Evolutionary conservation across 2,888 invertebrate genomes (phyloP), one percentile per base, ranked within the genome.

Genomic region (Chalcis sispes): DNA sequence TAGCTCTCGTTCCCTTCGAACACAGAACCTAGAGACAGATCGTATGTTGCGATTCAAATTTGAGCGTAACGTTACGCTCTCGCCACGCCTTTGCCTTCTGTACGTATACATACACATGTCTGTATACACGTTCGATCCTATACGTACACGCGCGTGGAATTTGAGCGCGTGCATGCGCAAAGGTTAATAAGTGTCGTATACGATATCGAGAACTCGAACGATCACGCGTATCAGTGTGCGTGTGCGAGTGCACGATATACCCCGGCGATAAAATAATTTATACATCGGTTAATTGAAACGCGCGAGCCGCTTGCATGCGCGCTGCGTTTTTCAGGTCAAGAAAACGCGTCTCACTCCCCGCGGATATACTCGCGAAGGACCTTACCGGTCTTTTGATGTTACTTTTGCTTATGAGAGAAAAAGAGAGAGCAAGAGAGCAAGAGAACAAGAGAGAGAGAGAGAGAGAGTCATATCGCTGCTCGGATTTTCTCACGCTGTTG

Each of bases 301-400:
- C 70, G 70, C 40, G n/a, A 13, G 62, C 27, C 46, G 70, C 40
- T 23, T 10, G 62, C 46, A 27, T 20, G 20, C 18, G 3, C 18
- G 3, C 50, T 20, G 36, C 20, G 18, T 29, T 81, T 82, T 81
- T 80, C 80, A 81, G 81, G 81, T 80, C 82, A 82, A 80, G 80
- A 82, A 82, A 81, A 82, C 74, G 78, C 79, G 78, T 67, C 77
- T 66, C 73, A 18, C 42, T 42, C 7, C 18, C 32, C n/a, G n/a
- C n/a, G n/a, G 29, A 48, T 25, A 64, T 1, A 27, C 29, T 46
- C 52, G 40, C n/a, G n/a, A 56, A 61, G 61, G 74, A 54, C 76
- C 65, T 29, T 15, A 29, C n/a, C n/a, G 56, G 56, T n/a, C 29
- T 56, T 20, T 52, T 23, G 18, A 23, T 5, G n/a, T n/a, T n/a